phyloP scores from a whole-genome alignment of 2,888 invertebrate species.

The Mythimna impura region DNA sequence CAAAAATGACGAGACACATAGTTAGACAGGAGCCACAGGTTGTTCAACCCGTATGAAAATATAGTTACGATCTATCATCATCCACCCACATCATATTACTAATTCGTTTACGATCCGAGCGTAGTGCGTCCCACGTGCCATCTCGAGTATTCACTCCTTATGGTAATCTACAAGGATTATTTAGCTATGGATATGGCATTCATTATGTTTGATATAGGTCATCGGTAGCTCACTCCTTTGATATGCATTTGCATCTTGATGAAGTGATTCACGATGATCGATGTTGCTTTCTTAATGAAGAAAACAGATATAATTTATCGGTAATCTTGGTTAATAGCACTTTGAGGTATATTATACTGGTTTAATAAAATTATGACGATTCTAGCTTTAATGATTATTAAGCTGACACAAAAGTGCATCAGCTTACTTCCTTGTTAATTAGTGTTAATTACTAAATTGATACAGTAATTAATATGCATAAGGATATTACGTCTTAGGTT shows the following conservation, averaged over 20 bases:
- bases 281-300: not conserved
- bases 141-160: slow-evolving; percentile 70
- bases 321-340: not conserved
- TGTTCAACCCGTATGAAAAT: slow-evolving; percentile 84
- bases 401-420: slow-evolving; percentile 22
- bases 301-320: not conserved
- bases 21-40: slow-evolving; percentile 66
- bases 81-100: slow-evolving; percentile 83
- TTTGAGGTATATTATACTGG: slow-evolving; percentile 11
- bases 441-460: slow-evolving; percentile 34
- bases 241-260: slow-evolving; percentile 22
- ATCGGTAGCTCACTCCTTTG: slow-evolving; percentile 23
- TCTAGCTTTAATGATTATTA: slow-evolving; percentile 8
- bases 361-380: slow-evolving; percentile 9
- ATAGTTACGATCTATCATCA: slow-evolving; percentile 86
- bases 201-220: slow-evolving; percentile 42
- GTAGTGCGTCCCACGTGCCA: slow-evolving; percentile 76
- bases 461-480: slow-evolving; percentile 51
- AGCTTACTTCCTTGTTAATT: slow-evolving; percentile 36
- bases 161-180: slow-evolving; percentile 44
- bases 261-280: slow-evolving; percentile 17
- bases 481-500: slow-evolving; percentile 48
- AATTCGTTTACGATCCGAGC: slow-evolving; percentile 84
- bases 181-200: slow-evolving; percentile 21
- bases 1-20: slow-evolving; percentile 42